Evolutionary conservation across 2,797 vertebrate genomes (phyloP).

Genomic region (Diplodus sargus): DNA sequence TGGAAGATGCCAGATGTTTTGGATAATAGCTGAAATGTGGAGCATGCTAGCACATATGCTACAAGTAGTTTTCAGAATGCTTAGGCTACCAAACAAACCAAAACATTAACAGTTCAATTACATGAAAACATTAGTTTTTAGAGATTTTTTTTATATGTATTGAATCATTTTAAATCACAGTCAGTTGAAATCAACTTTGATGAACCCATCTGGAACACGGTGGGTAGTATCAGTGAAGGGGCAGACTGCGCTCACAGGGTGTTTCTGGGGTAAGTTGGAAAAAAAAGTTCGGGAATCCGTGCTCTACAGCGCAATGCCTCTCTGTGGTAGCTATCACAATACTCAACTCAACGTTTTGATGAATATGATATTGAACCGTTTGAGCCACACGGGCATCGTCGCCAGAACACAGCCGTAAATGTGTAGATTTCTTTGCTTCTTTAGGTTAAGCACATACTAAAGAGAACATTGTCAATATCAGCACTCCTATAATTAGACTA

Average conservation of each 20-base stretch:
- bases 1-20: too few relatives aligned
- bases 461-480: constrained; percentile 40
- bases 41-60: too few relatives aligned
- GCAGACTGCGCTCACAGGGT: too few relatives aligned
- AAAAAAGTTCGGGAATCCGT: too few relatives aligned
- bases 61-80: background rate
- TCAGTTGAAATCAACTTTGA: background rate
- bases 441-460: constrained; percentile 45
- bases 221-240: too few relatives aligned
- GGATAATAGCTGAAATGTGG: background rate
- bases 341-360: too few relatives aligned
- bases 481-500: constrained; percentile 61
- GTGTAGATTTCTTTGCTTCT: constrained; percentile 12
- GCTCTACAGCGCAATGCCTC: too few relatives aligned
- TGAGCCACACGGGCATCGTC: constrained; percentile 4
- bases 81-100: background rate
- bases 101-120: background rate
- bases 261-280: too few relatives aligned
- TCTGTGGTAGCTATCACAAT: too few relatives aligned
- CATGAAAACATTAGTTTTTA: background rate
- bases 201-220: too few relatives aligned
- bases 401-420: background rate
- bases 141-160: background rate
- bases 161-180: background rate
- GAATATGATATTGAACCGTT: background rate